Evolutionary conservation across 2,113 vertebrate species (phyloP).

Genomic region (Sardina pilchardus): DNA sequence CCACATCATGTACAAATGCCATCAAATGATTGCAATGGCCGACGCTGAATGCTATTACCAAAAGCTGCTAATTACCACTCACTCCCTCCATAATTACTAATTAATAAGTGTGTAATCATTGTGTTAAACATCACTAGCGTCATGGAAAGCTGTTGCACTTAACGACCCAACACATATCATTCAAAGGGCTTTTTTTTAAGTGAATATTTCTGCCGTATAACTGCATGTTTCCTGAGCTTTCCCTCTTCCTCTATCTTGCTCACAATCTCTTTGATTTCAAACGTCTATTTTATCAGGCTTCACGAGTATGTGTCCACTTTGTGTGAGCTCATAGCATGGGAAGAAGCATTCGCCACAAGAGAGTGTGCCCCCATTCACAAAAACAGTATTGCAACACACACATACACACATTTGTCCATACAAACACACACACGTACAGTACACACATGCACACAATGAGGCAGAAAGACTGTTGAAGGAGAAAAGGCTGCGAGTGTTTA

Average conservation of each 20-base stretch:
- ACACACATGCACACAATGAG: neutral
- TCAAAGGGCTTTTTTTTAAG: neutral
- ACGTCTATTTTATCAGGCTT: neutral
- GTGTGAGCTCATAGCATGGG: too few relatives aligned
- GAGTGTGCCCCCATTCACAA: too few relatives aligned
- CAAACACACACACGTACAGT: neutral
- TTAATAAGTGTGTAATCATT: conserved; percentile 4
- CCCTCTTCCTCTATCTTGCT: neutral
- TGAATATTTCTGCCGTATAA: neutral
- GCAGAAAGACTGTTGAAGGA: neutral
- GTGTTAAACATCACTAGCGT: neutral
- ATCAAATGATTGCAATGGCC: neutral
- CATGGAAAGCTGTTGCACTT: neutral
- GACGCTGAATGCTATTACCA: neutral
- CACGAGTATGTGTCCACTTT: too few relatives aligned
- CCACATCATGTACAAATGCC: neutral
- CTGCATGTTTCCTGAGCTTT: neutral
- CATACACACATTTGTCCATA: neutral
- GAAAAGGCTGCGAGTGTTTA: neutral
- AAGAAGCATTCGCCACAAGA: too few relatives aligned
- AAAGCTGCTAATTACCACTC: neutral
- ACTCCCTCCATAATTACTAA: conserved; percentile 7
- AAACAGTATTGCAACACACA: too few relatives aligned
- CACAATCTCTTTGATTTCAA: neutral
- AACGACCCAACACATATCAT: neutral